Percentiles rank a stretch among this genome's conserved stretches.
These are phyloP conservation scores for Troides helena DNA, from an alignment of 2,888 invertebrate species.

Conservation along the genomic window DNA sequence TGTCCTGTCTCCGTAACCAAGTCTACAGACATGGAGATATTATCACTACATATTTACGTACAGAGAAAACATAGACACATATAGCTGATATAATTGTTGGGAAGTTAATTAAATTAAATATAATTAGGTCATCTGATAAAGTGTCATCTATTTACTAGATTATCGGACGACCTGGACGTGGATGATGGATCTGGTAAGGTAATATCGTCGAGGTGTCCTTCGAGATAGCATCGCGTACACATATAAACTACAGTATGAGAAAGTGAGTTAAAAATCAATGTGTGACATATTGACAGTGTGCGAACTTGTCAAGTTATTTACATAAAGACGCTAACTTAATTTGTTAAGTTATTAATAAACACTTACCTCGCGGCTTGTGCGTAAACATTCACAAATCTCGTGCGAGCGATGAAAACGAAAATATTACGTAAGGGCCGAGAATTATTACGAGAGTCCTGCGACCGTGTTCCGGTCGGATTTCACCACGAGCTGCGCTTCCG, in stretches of 20 bases:
- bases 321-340: not conserved
- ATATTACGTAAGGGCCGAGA: slow-evolving; percentile 49
- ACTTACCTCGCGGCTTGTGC: slow-evolving; percentile 42
- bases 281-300: slow-evolving; percentile 18
- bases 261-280: slow-evolving; percentile 46
- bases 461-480: slow-evolving; percentile 15
- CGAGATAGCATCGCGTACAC: not conserved
- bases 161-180: too few species aligned
- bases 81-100: too few species aligned
- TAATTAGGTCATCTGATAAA: too few species aligned
- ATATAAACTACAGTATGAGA: slow-evolving; percentile 2
- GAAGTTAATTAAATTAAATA: too few species aligned
- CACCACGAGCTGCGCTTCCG: slow-evolving; percentile 37
- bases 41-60: too few species aligned
- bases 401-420: slow-evolving; percentile 37
- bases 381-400: slow-evolving; percentile 36
- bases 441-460: slow-evolving; percentile 1
- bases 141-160: too few species aligned
- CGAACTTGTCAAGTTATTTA: not conserved
- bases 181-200: too few species aligned
- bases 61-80: not conserved
- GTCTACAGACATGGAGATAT: too few species aligned
- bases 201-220: not conserved
- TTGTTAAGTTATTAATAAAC: too few species aligned
- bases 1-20: too few species aligned